Percentiles rank a stretch among this genome's conserved stretches.
These are phyloP conservation scores for Microctonus aethiopoides DNA, from an alignment of 2,888 invertebrate species.

Conservation along the genomic window DNA sequence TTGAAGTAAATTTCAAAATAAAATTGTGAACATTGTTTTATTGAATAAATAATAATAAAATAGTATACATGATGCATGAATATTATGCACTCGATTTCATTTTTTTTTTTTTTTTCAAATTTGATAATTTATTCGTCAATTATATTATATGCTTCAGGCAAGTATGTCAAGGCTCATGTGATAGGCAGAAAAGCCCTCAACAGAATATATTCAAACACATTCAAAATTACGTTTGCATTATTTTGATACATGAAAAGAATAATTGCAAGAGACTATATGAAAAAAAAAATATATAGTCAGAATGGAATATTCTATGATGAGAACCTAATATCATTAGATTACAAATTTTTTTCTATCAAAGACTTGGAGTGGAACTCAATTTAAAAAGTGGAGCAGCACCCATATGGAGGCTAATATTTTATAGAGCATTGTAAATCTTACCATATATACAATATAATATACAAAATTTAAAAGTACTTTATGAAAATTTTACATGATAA, in stretches of 20 bases:
- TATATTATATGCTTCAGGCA: neutral
- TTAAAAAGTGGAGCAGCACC: neutral
- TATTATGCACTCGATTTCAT: neutral
- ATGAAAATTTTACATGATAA: neutral
- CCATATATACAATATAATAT: neutral
- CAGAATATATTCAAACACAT: neutral
- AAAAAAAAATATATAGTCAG: neutral
- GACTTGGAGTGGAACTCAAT: neutral
- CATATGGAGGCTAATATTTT: neutral
- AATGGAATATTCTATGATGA: neutral
- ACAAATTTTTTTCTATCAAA: neutral
- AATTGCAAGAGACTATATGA: too few relatives aligned
- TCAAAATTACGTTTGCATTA: neutral
- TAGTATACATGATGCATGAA: too few relatives aligned
- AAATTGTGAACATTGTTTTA: too few relatives aligned
- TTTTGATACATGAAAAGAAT: neutral
- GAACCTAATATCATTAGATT: neutral
- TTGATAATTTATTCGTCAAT: neutral
- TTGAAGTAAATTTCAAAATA: too few relatives aligned
- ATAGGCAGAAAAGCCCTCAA: neutral
- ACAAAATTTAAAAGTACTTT: neutral
- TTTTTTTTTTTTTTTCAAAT: neutral
- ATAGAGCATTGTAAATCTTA: neutral
- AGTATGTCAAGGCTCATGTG: neutral
- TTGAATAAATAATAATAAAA: too few relatives aligned